These are phyloP conservation scores for Zophobas morio DNA, from an alignment of 1,140 invertebrate species.

Conservation along the genomic window DNA sequence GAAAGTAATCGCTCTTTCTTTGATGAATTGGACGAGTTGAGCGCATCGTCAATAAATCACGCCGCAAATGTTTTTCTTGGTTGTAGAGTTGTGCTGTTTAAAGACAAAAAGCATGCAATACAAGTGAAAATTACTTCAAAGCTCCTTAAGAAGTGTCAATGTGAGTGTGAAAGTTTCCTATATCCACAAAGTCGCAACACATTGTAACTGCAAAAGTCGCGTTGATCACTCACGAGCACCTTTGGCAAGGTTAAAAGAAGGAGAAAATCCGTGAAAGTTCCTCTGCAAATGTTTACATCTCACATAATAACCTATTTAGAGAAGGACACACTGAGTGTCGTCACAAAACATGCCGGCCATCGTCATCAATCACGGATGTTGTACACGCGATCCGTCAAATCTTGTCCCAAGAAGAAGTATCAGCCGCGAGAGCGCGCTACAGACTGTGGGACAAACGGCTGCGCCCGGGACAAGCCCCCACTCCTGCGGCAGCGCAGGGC, in stretches of 20 bases:
- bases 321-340: constrained; percentile 14
- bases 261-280: constrained; percentile 16
- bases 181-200: constrained; percentile 23
- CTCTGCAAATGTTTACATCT: constrained; percentile 1
- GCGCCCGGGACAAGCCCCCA: constrained; percentile 62
- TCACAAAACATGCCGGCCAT: constrained; percentile 28
- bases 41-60: constrained; percentile 23
- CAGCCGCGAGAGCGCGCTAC: constrained; percentile 51
- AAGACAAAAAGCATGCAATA: constrained; percentile 25
- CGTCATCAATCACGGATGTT: constrained; percentile 40
- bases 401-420: constrained; percentile 46
- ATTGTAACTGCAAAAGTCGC: constrained; percentile 22
- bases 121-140: constrained; percentile 35
- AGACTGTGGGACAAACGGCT: constrained; percentile 59
- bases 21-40: constrained; percentile 16
- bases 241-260: constrained; percentile 2
- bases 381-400: constrained; percentile 32
- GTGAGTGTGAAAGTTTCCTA: constrained; percentile 18
- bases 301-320: constrained; percentile 35
- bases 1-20: constrained; percentile 13
- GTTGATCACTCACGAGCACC: constrained; percentile 17
- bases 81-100: neutral
- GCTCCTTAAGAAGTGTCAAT: constrained; percentile 44
- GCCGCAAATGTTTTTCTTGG: neutral
- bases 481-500: constrained; percentile 54